Conservation (phyloP, 1,140 invertebrate genomes). For the Elymnias hypermnestra region DNA sequence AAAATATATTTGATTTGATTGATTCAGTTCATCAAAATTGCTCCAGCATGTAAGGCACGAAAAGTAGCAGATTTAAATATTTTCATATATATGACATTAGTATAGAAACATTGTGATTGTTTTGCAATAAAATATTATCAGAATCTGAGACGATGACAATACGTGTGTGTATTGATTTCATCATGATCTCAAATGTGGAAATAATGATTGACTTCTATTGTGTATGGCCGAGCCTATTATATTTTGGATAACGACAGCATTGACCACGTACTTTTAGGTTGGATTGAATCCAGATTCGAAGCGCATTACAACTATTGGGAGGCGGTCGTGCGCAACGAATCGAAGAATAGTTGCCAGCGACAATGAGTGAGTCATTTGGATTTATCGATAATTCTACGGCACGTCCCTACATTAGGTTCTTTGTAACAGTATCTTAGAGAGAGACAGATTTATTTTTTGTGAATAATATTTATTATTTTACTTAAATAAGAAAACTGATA, state of each 20-base stretch:
- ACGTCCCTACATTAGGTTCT: slow-evolving; percentile 7
- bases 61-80: too few species aligned
- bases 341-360: slow-evolving; percentile 9
- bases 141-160: too few species aligned
- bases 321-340: slow-evolving; percentile 37
- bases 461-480: too few species aligned
- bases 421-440: neutral
- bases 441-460: neutral
- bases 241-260: slow-evolving; percentile 36
- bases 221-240: neutral
- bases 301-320: slow-evolving; percentile 22
- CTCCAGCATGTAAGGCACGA: too few species aligned
- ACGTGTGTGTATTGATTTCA: neutral
- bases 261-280: slow-evolving; percentile 33
- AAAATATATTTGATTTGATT: too few species aligned
- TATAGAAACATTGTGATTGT: too few species aligned
- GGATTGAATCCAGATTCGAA: slow-evolving; percentile 29
- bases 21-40: too few species aligned
- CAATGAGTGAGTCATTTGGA: slow-evolving; percentile 26
- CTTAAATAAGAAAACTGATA: too few species aligned
- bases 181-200: neutral
- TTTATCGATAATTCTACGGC: slow-evolving; percentile 10
- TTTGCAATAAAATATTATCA: too few species aligned
- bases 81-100: too few species aligned
- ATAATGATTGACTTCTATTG: slow-evolving; percentile 1